Base-by-base conservation (phyloP, 2,797 vertebrate genomes). In the Yasuhikotakia modesta region DNA sequence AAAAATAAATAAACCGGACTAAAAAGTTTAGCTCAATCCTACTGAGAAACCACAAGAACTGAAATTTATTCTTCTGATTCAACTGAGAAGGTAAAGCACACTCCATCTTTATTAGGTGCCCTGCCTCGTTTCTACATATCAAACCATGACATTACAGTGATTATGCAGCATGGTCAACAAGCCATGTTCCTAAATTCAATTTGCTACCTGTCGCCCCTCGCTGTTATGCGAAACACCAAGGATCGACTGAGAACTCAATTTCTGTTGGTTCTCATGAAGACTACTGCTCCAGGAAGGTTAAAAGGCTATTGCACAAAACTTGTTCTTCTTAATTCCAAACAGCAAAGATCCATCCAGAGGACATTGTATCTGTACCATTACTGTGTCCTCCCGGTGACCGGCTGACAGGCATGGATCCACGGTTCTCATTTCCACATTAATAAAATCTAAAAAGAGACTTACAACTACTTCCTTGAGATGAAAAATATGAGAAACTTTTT, bases 121-220 rank as follows among this genome's bases (percentile, higher is more conserved):
- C 57, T 78, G 27, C 72, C 75, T 70, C 70, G 68, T 79, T 75
- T 83, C 84, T 83, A 84, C 88, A 89, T 87, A 88, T 82, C 86
- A 86, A 86, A 81, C 73, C 74, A 82, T 79, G 84, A 50, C 79
- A 86, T 87, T 88, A 79, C 77, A 88, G 85, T 89, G 90, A 93
- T 92, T 91, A 92, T 87, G 86, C 86, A 81, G 86, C 83, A 82
- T 83, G 86, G 86, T 91, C 88, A 91, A 91, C 84, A 90, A 83
- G 81, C 79, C 74, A 78, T 87, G 87, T 90, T 92, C 86, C 90
- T 91, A 81, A 91, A 91, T 92, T 91, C 85, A 90, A 92, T 92
- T 92, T 92, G 88, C 89, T 88, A 81, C 90, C 87, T 87, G 90
- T 91, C 90, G 89, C 88, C 85, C 85, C 81, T 82, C 73, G 55